A percentile compares a stretch with the other conserved stretches of the same genome.
Conservation (phyloP, 2,888 invertebrate species). For the Dyspetes luteomarginatus region DNA sequence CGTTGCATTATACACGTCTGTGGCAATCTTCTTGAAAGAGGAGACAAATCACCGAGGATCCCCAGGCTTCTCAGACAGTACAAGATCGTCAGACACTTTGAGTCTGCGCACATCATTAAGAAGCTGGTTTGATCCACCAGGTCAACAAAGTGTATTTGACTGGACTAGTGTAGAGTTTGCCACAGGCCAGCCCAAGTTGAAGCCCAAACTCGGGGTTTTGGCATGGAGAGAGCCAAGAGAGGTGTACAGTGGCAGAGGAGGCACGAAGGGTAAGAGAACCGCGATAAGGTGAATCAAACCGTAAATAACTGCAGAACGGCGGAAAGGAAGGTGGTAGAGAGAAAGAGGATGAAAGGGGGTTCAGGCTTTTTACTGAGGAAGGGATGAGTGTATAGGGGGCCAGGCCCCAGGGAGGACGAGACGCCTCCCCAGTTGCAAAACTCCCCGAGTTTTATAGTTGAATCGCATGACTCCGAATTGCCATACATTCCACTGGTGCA, state of each 20-base stretch:
- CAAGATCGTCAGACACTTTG: constrained; percentile 30
- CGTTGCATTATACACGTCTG: too few relatives aligned
- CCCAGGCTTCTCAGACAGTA: constrained; percentile 3
- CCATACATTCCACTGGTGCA: constrained; percentile 78
- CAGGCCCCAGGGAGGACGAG: constrained; percentile 71
- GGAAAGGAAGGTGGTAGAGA: constrained; percentile 75
- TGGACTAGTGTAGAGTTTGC: background rate
- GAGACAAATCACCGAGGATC: constrained; percentile 62
- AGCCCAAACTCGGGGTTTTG: constrained; percentile 28
- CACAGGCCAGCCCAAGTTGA: background rate
- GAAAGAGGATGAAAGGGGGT: constrained; percentile 64
- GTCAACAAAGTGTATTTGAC: constrained; percentile 4
- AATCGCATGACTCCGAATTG: constrained; percentile 83
- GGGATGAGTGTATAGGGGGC: constrained; percentile 43
- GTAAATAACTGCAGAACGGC: constrained; percentile 83
- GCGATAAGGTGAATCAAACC: constrained; percentile 83
- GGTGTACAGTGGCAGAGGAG: constrained; percentile 28
- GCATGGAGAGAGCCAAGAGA: constrained; percentile 23
- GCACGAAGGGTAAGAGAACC: constrained; percentile 70
- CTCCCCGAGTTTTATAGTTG: constrained; percentile 83
- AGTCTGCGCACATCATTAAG: constrained; percentile 18
- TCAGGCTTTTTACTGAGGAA: constrained; percentile 24
- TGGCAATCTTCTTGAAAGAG: constrained; percentile 2
- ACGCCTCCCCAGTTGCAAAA: constrained; percentile 82
- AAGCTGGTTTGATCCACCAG: background rate